Base-by-base conservation (phyloP, 2,888 invertebrate species). In the Amphimallon solstitiale region DNA sequence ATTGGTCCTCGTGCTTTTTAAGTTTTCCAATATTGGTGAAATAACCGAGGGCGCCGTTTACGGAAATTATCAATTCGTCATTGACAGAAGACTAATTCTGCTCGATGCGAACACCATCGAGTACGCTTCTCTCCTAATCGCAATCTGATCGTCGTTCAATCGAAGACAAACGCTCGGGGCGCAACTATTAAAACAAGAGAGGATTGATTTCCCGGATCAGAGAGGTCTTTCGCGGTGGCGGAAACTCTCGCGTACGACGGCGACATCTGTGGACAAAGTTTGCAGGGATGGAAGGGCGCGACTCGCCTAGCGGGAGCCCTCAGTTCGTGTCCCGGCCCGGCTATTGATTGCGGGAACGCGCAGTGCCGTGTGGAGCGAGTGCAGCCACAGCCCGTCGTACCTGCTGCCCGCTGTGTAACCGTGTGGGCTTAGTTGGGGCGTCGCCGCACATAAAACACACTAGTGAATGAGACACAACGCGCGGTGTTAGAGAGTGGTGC, bases 381-480 rank as follows among this genome's bases (percentile, higher is more conserved):
- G 69, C 72, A 73, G 74, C 74, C 74, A 74, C 75, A 74, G 74
- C 75, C 74, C 74, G 75, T 71, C 71, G 73, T 72, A 70, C 71
- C 71, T 70, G 70, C 71, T 71, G 71, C 71, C 73, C 60, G 52
- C 63, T 14, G 63, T 63, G 49, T 48, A 51, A 49, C 49, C 72
- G 72, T 74, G 73, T 69, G 70, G 70, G 72, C 71, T 73, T 73
- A 74, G 72, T 75, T 75, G 75, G 75, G 75, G 75, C 75, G 75
- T 75, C 75, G 74, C 75, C 75, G 73, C 73, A 74, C 67, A 73
- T 71, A 66, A 65, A 69, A 72, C 71, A 70, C 63, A 56, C 45
- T 43, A 56, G 56, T 56, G 56, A 64, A 69, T 70, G 70, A 66
- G 65, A 70, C 66, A 68, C 67, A 68, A 69, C 61, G 71, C 51